phyloP scores from a whole-genome alignment of 2,888 invertebrate genomes.

The Cataglyphis altisquamis region DNA sequence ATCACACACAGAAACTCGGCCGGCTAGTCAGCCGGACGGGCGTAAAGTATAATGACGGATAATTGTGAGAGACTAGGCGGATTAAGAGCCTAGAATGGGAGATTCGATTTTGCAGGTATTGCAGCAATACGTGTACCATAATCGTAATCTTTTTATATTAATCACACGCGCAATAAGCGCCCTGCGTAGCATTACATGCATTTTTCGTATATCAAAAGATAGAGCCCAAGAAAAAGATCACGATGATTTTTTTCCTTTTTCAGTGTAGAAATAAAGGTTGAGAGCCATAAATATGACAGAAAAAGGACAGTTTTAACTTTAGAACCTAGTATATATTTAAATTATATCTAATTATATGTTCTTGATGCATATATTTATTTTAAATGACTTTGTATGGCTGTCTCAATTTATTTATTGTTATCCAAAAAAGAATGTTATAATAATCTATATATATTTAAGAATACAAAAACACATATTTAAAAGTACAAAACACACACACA shows the following conservation, averaged over 20 bases:
- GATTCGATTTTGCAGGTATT: conserved; percentile 47
- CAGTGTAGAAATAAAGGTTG: not conserved
- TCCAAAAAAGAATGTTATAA: not conserved
- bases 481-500: too few relatives aligned
- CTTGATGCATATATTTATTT: not conserved
- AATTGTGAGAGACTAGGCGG: conserved; percentile 58
- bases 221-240: not conserved
- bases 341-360: not conserved
- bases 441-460: not conserved
- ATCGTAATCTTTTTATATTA: conserved; percentile 6
- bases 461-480: too few relatives aligned
- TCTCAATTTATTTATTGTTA: not conserved
- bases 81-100: conserved; percentile 51
- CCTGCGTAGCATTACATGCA: not conserved
- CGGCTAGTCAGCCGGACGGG: conserved; percentile 55
- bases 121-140: conserved; percentile 23
- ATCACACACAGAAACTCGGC: conserved; percentile 36
- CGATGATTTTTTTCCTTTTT: not conserved
- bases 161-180: not conserved
- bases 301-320: not conserved
- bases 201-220: not conserved
- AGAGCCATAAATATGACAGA: not conserved
- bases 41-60: conserved; percentile 63
- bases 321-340: not conserved
- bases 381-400: not conserved